A percentile compares a stretch with the other conserved stretches of the same genome.
Evolutionary conservation across 2,797 vertebrate species (phyloP).

Genomic region (Bradypus variegatus): DNA sequence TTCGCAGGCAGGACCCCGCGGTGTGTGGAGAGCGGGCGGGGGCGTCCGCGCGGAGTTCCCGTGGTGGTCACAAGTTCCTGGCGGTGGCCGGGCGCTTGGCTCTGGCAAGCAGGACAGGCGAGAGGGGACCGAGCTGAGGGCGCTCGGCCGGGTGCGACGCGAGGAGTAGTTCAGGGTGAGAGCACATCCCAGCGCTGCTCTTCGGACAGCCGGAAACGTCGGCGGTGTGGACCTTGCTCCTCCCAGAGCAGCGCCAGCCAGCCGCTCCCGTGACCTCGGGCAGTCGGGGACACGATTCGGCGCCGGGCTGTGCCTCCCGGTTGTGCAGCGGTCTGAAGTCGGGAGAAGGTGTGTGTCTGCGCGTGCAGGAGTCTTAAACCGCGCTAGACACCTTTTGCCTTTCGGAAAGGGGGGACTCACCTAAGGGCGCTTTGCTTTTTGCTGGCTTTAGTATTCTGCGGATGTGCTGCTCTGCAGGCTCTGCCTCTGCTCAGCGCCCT

Average conservation of each 20-base stretch:
- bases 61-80: constrained; percentile 43
- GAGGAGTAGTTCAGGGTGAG: not conserved
- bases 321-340: not conserved
- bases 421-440: not conserved
- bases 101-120: not conserved
- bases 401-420: constrained; percentile 50
- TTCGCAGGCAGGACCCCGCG: not conserved
- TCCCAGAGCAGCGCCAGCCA: constrained; percentile 1
- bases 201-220: not conserved
- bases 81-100: not conserved
- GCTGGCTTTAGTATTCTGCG: constrained; percentile 78
- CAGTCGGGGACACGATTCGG: not conserved
- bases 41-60: not conserved
- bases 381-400: constrained; percentile 17
- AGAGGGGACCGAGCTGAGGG: not conserved
- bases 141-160: not conserved
- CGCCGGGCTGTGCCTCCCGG: rapidly evolving
- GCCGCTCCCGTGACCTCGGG: not conserved
- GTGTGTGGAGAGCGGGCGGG: not conserved
- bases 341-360: not conserved
- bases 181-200: constrained; percentile 6
- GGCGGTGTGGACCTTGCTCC: not conserved
- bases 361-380: not conserved
- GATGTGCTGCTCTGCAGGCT: constrained; percentile 73
- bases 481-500: constrained; percentile 59